Conservation (phyloP, 23 tunicate genomes). For the Phallusia fumigata region DNA sequence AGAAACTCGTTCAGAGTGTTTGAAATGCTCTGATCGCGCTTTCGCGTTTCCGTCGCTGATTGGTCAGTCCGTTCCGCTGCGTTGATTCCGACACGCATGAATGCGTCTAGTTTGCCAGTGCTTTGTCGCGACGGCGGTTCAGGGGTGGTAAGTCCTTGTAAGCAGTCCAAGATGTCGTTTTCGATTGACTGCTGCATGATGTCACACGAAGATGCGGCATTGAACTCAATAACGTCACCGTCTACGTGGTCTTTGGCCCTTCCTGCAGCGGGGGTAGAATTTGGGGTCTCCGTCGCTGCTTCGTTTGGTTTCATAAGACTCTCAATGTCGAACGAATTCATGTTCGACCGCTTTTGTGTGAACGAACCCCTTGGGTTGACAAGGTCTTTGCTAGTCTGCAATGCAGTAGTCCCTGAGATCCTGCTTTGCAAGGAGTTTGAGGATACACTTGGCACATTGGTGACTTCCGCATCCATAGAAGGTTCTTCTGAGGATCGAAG, state of each 20-base stretch:
- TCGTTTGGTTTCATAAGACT: constrained; percentile 40
- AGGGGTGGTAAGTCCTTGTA: constrained; percentile 28
- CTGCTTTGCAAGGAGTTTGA: neutral
- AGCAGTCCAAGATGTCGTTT: constrained; percentile 37
- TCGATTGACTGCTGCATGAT: constrained; percentile 34
- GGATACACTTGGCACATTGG: neutral
- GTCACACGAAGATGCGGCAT: constrained; percentile 30
- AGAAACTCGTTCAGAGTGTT: neutral
- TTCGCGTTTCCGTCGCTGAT: neutral
- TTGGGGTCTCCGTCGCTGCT: neutral
- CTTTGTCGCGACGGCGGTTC: constrained; percentile 20
- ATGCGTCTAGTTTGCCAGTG: constrained; percentile 2
- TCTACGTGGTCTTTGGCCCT: constrained; percentile 10
- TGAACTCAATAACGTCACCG: neutral
- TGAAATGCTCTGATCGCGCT: constrained; percentile 1
- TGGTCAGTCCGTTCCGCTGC: neutral
- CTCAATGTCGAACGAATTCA: constrained; percentile 41
- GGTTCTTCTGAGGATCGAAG: neutral
- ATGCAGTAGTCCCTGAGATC: neutral
- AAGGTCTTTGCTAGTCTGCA: neutral
- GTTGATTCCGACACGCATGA: neutral
- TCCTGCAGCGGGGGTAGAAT: neutral
- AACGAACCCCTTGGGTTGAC: neutral
- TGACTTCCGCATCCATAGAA: neutral
- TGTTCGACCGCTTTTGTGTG: neutral